Evolutionary conservation across 92 coral and sea anemone species (phyloP), one percentile per base, ranked within the genome.

Genomic region (Siderastrea siderea): DNA sequence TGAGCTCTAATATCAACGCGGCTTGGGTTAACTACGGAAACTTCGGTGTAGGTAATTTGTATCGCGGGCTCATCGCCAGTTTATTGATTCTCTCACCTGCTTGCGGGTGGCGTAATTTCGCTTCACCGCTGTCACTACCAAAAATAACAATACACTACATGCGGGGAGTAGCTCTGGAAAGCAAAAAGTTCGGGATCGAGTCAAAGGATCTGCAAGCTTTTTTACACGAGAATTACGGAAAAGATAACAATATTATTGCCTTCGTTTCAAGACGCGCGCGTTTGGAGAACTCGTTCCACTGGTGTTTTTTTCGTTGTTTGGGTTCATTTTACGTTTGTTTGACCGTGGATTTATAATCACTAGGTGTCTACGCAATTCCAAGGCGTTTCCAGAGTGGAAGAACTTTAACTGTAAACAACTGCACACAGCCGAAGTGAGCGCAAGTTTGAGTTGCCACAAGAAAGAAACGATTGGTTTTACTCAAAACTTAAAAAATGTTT

Each of bases 21-120:
- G 14, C 7, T 9, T 49, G 63, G 10, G 10, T 48, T 19, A 17
- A 50, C 10, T 9, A 53, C 57, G 6, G 10, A 53, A 53, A 53
- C 10, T n/a, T 55, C 12, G 1, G 12, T 55, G 61, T 55, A 0
- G 61, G 15, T 46, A 3, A 5, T 54, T 5, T 48, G 49, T 57
- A 82, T 82, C 69, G 70, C 86, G 48, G 86, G 78, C 86, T 73
- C 87, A 84, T 9, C 44, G 43, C 47, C 63, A 10, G 69, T 52
- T 84, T 63, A 52, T 73, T 74, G n/a, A 52, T 44, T 74, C 61
- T 52, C 66, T 54, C 38, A 84, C 87, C 87, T 84, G 87, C 38
- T 84, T 8, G 57, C 87, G 76, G 87, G 87, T 84, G 87, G 87
- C 87, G 87, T 84, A 73, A 84, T 84, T 84, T 84, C 80, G 80